A percentile compares a stretch with the other conserved stretches of the same genome.
Conservation (phyloP, 2,797 vertebrate genomes). For the Siniperca scherzeri region DNA sequence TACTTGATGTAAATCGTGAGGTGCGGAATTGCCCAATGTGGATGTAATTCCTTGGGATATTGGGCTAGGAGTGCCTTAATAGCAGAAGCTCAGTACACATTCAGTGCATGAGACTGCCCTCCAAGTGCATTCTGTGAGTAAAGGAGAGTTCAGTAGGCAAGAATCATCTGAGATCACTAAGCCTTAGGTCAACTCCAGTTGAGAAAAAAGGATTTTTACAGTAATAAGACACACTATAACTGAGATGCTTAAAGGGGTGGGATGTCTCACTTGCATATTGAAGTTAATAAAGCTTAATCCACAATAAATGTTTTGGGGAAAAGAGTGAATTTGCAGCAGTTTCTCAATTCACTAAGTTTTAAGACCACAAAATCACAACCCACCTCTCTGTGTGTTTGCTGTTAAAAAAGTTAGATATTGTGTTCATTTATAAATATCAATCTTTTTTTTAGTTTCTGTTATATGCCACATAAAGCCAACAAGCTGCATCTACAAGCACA, state of each 20-base stretch:
- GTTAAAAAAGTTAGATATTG: neutral
- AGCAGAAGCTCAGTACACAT: neutral
- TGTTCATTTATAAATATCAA: neutral
- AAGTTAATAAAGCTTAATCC: neutral
- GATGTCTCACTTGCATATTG: slow-evolving; percentile 5
- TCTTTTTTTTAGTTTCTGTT: neutral
- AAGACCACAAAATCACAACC: neutral
- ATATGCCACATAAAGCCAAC: neutral
- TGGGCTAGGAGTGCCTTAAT: neutral
- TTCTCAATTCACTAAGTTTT: neutral
- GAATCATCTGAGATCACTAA: slow-evolving; percentile 12
- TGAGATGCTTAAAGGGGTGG: neutral
- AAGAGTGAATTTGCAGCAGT: neutral
- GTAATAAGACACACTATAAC: neutral
- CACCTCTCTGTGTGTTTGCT: neutral
- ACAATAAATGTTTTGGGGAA: neutral
- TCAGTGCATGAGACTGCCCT: neutral
- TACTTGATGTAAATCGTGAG: neutral
- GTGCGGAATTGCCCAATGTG: neutral
- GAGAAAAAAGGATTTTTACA: neutral
- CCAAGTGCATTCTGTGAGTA: neutral
- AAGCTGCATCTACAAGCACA: neutral
- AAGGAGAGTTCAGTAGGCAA: neutral
- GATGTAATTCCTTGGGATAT: neutral
- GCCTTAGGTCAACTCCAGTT: slow-evolving; percentile 6